Base-by-base conservation (phyloP, 2,113 vertebrate genomes). In the Ailurus styani region DNA sequence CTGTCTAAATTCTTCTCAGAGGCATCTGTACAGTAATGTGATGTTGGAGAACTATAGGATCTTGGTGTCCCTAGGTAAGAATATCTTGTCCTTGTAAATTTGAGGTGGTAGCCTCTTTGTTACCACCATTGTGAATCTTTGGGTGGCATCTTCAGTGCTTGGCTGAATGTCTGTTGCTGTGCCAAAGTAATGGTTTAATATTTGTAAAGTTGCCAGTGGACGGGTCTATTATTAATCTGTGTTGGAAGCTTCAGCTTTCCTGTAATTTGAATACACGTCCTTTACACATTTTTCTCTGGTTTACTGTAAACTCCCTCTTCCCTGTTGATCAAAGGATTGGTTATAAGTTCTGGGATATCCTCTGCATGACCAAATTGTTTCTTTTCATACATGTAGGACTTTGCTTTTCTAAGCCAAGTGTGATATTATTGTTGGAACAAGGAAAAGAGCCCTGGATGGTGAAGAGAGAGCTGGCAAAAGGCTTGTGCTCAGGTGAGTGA, bases 61-160 rank as follows among this genome's bases (percentile, higher is more conserved):
- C 75, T 93, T 98, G 89, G 97, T 97, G 17, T 98, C 98, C 50
- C 68, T 98, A 73, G 98, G 98, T 98, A 96, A 98, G 95, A 87
- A 42, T 79, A 66, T 75, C 29, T 87, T 94, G 79, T 45, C 40
- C 68, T 57, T 95, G 23, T 2, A 72, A 55, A 94, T 57, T 17
- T 75, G 42, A 81, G 52, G 21, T 87, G 95, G 29, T 96, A 1
- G 12, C 1, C 64, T 45, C 34, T 93, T 94, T 87, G 83, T 17
- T 95, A 34, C 20, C 21, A 64, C 31, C n/a, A 50, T 31, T 88
- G 23, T 94, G 68, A 93, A 77, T 64, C 62, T 96, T 90, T 42
- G 14, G 78, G n/a, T 91, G 79, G 14, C 37, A n/a, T 81, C 45
- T 81, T 23, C 21, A 81, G 8, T 87, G 21, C 7, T 84, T 94